These are phyloP conservation scores for Lateolabrax maculatus DNA, from an alignment of 2,797 vertebrate genomes.

Conservation along the genomic window DNA sequence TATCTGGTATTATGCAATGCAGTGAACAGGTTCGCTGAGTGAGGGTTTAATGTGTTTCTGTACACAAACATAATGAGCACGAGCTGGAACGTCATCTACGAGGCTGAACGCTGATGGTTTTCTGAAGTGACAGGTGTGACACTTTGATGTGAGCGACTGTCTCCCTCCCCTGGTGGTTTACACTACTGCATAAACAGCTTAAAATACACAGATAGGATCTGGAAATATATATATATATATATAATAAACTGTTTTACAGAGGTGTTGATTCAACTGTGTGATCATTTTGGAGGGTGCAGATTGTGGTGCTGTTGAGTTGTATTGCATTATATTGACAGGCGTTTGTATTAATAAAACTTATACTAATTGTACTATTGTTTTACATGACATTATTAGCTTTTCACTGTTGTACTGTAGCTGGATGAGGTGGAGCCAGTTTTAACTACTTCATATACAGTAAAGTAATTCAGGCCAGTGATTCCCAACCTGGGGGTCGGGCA, in stretches of 20 bases:
- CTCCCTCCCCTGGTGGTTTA: constrained; percentile 63
- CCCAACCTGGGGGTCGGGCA: too few relatives aligned
- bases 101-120: background rate
- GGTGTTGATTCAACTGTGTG: too few relatives aligned
- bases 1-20: constrained; percentile 52
- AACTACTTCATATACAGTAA: too few relatives aligned
- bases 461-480: too few relatives aligned
- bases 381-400: too few relatives aligned
- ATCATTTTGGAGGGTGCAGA: background rate
- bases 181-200: constrained; percentile 27
- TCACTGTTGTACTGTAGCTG: too few relatives aligned
- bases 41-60: constrained; percentile 47
- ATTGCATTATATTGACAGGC: too few relatives aligned
- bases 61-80: constrained; percentile 32
- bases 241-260: too few relatives aligned
- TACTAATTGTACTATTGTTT: too few relatives aligned
- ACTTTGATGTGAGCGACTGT: constrained; percentile 21
- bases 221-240: too few relatives aligned
- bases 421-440: too few relatives aligned
- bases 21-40: constrained; percentile 54
- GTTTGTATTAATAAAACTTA: background rate
- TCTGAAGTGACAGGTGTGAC: constrained; percentile 30
- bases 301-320: background rate
- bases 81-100: constrained; percentile 18
- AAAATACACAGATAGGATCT: background rate